phyloP scores from a whole-genome alignment of 2,888 invertebrate genomes.

The Acholoe squamosa region DNA sequence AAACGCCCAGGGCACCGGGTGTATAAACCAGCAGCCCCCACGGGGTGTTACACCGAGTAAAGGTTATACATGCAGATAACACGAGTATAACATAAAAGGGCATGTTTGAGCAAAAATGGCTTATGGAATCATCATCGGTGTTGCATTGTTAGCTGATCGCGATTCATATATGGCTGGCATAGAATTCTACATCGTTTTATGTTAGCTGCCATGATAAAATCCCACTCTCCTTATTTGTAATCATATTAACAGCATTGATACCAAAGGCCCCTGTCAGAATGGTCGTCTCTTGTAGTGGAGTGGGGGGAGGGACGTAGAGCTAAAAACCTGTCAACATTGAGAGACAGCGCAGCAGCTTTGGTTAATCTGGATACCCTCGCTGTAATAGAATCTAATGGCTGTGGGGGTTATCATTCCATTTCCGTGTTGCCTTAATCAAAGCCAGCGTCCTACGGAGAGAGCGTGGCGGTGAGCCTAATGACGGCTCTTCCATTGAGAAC shows the following conservation, averaged over 20 bases:
- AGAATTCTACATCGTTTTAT: not conserved
- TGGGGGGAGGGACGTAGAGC: not conserved
- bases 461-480: slow-evolving; percentile 14
- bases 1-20: not conserved
- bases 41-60: not conserved
- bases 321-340: not conserved
- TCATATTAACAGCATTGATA: not conserved
- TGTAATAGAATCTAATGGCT: slow-evolving; percentile 33
- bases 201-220: not conserved
- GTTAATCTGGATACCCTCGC: slow-evolving; percentile 6
- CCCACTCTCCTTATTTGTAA: not conserved
- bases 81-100: not conserved
- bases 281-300: not conserved
- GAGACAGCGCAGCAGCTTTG: not conserved
- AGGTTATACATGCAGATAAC: not conserved
- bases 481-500: not conserved
- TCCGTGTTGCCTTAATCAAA: slow-evolving; percentile 41
- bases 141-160: too few species aligned
- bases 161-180: not conserved
- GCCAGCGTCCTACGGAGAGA: not conserved
- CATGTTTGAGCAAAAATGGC: not conserved
- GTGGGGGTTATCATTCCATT: slow-evolving; percentile 41
- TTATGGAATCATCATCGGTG: too few species aligned
- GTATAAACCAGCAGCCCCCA: not conserved
- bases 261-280: not conserved